These are phyloP conservation scores for Formica exsecta DNA, from an alignment of 1,140 invertebrate genomes.

Conservation along the genomic window DNA sequence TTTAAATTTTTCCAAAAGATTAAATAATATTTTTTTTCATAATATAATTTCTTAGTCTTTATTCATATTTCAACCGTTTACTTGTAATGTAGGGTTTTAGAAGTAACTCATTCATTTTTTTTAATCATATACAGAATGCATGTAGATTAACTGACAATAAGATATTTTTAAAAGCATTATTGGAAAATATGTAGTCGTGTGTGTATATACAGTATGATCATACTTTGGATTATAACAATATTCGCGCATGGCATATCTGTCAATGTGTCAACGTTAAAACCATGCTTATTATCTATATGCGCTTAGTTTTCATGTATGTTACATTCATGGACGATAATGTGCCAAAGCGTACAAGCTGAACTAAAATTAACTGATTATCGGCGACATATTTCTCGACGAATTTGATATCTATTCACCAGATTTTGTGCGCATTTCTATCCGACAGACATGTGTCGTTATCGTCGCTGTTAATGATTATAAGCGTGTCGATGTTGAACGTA, in stretches of 20 bases:
- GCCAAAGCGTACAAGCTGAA: neutral
- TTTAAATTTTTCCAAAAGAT: neutral
- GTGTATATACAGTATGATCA: neutral
- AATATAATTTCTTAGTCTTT: neutral
- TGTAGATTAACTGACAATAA: neutral
- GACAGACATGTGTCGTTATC: constrained; percentile 32
- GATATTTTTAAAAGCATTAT: neutral
- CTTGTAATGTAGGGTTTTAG: neutral
- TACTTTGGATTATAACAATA: constrained; percentile 26
- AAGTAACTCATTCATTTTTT: neutral
- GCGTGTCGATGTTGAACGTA: constrained; percentile 4
- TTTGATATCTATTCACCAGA: constrained; percentile 64
- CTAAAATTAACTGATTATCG: constrained; percentile 70
- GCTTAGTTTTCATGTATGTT: constrained; percentile 39
- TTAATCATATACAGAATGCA: neutral
- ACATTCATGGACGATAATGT: constrained; percentile 46
- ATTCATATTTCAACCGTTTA: neutral
- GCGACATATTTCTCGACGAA: constrained; percentile 48
- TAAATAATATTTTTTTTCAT: neutral
- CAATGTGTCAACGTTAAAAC: constrained; percentile 20
- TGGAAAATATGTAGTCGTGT: neutral
- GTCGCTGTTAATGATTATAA: constrained; percentile 43
- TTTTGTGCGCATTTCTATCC: constrained; percentile 33
- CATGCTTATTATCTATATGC: neutral
- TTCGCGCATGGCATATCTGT: constrained; percentile 4